Evolutionary conservation across 2,113 vertebrate species (phyloP).

Genomic region (Percina caprodes): DNA sequence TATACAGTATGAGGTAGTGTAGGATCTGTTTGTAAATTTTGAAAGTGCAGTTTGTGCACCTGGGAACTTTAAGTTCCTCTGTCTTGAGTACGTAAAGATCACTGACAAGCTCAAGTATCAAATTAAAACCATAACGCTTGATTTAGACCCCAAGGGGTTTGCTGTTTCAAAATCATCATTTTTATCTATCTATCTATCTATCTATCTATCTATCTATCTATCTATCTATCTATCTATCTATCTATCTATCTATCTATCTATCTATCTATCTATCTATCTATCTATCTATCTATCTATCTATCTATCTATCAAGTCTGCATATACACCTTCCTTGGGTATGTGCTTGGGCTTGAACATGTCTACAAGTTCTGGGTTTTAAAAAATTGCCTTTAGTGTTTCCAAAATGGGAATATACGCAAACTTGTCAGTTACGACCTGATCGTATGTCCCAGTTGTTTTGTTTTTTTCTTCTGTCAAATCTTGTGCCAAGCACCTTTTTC

Average conservation of each 20-base stretch:
- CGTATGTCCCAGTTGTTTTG: neutral
- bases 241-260: too few species aligned
- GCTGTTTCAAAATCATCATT: too few species aligned
- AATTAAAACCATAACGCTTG: neutral
- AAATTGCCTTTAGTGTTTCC: neutral
- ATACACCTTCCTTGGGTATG: neutral
- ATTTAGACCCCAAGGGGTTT: neutral
- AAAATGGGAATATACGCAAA: neutral
- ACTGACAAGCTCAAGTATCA: neutral
- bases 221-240: too few species aligned
- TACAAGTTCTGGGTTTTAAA: neutral
- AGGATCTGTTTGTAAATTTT: neutral
- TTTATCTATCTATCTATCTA: too few species aligned
- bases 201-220: too few species aligned
- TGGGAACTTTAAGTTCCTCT: neutral
- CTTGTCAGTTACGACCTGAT: neutral
- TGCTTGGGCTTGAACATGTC: neutral
- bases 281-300: too few species aligned
- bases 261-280: too few species aligned
- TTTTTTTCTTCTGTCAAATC: neutral
- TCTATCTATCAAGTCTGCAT: neutral
- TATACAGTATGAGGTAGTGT: constrained; percentile 12
- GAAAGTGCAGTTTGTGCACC: neutral
- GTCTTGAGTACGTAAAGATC: neutral
- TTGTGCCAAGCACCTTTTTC: neutral